Conservation (phyloP, 92 coral and sea anemone species). For the Galaxea fascicularis region DNA sequence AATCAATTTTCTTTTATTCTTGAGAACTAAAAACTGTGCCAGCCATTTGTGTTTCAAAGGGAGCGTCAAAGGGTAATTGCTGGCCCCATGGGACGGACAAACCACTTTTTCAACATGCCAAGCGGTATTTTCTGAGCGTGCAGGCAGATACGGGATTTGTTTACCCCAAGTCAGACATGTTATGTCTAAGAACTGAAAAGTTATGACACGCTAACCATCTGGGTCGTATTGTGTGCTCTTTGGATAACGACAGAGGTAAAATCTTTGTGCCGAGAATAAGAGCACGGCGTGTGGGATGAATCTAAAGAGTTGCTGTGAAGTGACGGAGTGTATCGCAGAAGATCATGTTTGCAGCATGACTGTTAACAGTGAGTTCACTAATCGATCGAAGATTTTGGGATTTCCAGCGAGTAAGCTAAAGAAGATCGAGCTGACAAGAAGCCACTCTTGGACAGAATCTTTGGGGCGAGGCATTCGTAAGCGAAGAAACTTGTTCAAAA, state of each 20-base stretch:
- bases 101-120: neutral
- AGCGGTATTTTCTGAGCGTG: neutral
- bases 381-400: neutral
- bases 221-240: neutral
- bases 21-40: neutral
- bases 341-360: neutral
- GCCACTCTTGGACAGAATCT: constrained; percentile 27
- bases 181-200: neutral
- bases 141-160: neutral
- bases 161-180: neutral
- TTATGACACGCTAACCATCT: neutral
- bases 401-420: neutral
- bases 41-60: neutral
- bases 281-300: constrained; percentile 9
- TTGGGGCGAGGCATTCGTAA: constrained; percentile 9
- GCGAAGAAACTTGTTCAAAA: constrained; percentile 13
- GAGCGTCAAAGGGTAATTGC: neutral
- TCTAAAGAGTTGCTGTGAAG: neutral
- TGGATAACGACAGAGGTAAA: neutral
- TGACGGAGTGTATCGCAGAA: neutral
- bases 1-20: no score
- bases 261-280: neutral
- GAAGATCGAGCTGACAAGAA: constrained; percentile 14
- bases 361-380: neutral
- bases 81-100: constrained; percentile 4